Evolutionary conservation across 1,140 invertebrate species (phyloP), one percentile per base, ranked within the genome.

Genomic region (Zaprionus nigranus): DNA sequence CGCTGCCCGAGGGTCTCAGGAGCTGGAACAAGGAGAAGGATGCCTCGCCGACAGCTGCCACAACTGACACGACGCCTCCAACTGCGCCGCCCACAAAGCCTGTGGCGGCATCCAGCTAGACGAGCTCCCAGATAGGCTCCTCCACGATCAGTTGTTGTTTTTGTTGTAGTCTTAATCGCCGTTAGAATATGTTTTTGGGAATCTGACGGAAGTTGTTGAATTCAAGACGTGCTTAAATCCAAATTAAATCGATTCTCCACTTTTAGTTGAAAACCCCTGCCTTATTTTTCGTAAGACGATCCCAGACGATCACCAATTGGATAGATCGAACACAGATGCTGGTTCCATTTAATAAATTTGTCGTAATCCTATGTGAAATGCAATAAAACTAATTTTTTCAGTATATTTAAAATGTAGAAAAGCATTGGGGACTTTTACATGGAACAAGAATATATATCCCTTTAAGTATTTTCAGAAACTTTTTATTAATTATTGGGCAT

Each of bases 1-100:
- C 95, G 0, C 94, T 99, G 75, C 99, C 99, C 0, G 97, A 99
- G 94, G 99, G 99, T 58, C 94, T 99, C 2, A 96, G 98, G 93
- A 96, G 97, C 74, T 99, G 99, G 99, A 99, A 99, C 92, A 96
- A 96, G 87, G 94, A 95, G 63, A 95, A 94, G 69, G 92, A 93
- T 51, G 6, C 65, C 13, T 17, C 24, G 13, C 4, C 51, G 17
- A 36, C 81, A 2, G 59, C 81, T 6, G 78, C 76, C 24, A 43
- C 81, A 12, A 67, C 75, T 9, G 72, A 81, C 40, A n/a, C 77
- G 58, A 75, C 84, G 46, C 69, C 81, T 9, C 36, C 72, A n/a
- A 24, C 40, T 17, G 40, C 79, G 28, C 76, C 91, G 20, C 87
- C 87, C 60, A 70, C 90, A 58, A 90, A 91, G 49, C 82, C 91